These are phyloP conservation scores for Oryzias curvinotus DNA, from an alignment of 2,113 vertebrate genomes.

Conservation along the genomic window DNA sequence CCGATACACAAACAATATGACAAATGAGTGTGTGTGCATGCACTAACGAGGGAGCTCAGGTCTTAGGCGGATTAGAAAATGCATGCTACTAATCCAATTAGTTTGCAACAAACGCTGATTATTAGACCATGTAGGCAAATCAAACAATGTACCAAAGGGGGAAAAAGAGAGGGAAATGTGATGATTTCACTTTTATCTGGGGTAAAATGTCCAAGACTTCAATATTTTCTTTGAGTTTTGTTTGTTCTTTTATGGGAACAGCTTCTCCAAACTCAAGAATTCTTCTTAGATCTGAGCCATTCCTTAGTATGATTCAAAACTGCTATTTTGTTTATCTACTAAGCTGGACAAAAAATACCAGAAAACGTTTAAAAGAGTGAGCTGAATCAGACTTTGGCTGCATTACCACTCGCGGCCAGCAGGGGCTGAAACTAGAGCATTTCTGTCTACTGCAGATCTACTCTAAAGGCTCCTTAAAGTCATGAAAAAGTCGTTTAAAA, in stretches of 20 bases:
- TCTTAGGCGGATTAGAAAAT: conserved; percentile 52
- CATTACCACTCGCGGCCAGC: too few species aligned
- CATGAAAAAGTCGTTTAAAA: too few species aligned
- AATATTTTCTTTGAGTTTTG: background rate
- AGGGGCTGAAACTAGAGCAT: too few species aligned
- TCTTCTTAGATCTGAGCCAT: too few species aligned
- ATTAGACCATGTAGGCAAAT: conserved; percentile 17
- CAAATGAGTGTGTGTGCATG: conserved; percentile 4
- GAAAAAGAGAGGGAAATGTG: background rate
- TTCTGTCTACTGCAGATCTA: too few species aligned
- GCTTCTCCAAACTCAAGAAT: too few species aligned
- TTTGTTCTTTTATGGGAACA: background rate
- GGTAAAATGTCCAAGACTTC: background rate
- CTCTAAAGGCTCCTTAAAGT: too few species aligned
- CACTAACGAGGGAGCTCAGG: conserved; percentile 18
- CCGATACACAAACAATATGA: conserved; percentile 1
- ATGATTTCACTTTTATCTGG: conserved; percentile 11
- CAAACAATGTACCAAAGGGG: conserved; percentile 11
- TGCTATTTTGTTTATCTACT: too few species aligned
- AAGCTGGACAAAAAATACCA: too few species aligned
- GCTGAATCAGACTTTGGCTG: too few species aligned
- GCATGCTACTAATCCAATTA: conserved; percentile 58
- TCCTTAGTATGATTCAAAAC: too few species aligned
- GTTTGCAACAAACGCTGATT: conserved; percentile 36
- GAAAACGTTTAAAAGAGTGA: too few species aligned